Base-by-base conservation (phyloP, 2,797 vertebrate genomes). In the Gouania willdenowi region DNA sequence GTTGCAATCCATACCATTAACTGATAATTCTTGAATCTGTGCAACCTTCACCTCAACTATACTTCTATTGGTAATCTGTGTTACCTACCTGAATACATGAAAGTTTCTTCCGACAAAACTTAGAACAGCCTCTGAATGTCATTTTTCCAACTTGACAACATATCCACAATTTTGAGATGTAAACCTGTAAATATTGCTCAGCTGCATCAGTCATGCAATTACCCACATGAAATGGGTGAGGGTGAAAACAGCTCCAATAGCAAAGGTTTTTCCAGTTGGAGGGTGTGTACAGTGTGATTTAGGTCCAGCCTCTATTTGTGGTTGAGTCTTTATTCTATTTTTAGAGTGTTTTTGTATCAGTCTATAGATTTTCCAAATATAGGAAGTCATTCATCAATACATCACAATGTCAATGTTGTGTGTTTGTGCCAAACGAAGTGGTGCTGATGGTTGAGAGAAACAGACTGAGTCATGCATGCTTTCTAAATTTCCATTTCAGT, bases 291-390 rank as follows among this genome's bases (percentile, higher is more conserved):
- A 34, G 23, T 55, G 45, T 55, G 19, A 23, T 26, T 38, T 14
- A 44, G 16, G 16, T 22, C 15, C 34, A 30, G 31, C 24, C 13
- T 39, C 18, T 45, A 5, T 62, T 43, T 25, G 24, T 30, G 11
- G 17, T 18, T 53, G 40, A 31, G 37, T 11, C 10, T 14, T 5
- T 35, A 32, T 34, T 57, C 66, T 74, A 82, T 70, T 69, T 71
- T 52, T 39, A 31, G 56, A 42, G 32, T 26, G 14, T 20, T 18
- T 22, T 6, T 34, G 35, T 22, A 11, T 24, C 12, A 39, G 42
- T 47, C 16, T 8, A 79, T 83, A 63, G 66, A 79, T 75, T 66
- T 26, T 53, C 40, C 44, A 26, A 42, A 44, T 49, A 64, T 39
- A 55, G 29, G 32, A 23, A 5, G 24, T 38, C 50, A 59, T 15